These are phyloP conservation scores for Chorisops tibialis DNA, from an alignment of 2,888 invertebrate genomes.

Conservation along the genomic window DNA sequence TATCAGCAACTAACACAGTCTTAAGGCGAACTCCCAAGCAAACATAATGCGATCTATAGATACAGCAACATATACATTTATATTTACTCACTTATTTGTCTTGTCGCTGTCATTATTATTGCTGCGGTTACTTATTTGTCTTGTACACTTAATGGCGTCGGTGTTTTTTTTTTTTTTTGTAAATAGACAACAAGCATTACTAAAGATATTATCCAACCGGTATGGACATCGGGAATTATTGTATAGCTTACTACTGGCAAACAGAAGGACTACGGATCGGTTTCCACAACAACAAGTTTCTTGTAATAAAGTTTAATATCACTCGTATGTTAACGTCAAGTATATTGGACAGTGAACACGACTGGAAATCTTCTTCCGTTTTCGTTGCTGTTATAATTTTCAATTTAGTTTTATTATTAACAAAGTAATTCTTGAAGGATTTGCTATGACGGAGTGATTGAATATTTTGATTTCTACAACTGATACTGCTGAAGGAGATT, in stretches of 20 bases:
- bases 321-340: slow-evolving; percentile 20
- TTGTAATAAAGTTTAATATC: slow-evolving; percentile 14
- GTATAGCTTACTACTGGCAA: background rate
- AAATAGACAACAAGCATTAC: background rate
- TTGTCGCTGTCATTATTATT: slow-evolving; percentile 20
- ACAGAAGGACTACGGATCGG: slow-evolving; percentile 10
- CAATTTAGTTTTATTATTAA: too few relatives aligned
- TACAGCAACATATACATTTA: too few relatives aligned
- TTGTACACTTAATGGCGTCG: slow-evolving; percentile 7
- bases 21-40: too few relatives aligned
- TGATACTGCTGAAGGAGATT: too few relatives aligned
- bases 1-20: too few relatives aligned
- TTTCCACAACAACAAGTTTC: slow-evolving; percentile 6
- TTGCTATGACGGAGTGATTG: too few relatives aligned
- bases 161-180: background rate
- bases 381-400: too few relatives aligned
- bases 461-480: too few relatives aligned
- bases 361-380: slow-evolving; percentile 18
- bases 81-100: slow-evolving; percentile 8
- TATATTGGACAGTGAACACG: slow-evolving; percentile 12
- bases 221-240: too few relatives aligned
- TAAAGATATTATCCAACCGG: too few relatives aligned
- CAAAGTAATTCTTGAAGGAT: too few relatives aligned
- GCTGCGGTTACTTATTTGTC: slow-evolving; percentile 11
- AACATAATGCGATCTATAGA: too few relatives aligned